Conservation (phyloP, 2,113 vertebrate species). For the Morphnarchus princeps region DNA sequence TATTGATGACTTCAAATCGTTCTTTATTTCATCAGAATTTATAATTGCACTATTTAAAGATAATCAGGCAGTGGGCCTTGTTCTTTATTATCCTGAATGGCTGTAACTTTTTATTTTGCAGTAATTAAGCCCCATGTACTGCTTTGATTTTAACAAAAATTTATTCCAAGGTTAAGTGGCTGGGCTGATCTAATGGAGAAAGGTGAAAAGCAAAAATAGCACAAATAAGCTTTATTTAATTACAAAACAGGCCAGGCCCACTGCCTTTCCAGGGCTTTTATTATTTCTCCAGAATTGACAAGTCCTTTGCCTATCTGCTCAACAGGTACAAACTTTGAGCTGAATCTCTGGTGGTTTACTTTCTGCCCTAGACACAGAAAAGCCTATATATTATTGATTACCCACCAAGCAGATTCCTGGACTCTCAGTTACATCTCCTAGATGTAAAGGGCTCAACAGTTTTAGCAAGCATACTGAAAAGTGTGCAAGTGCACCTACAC, state of each 20-base stretch:
- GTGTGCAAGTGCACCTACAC: fast-evolving
- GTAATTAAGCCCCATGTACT: background rate
- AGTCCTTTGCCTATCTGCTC: background rate
- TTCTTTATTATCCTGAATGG: background rate
- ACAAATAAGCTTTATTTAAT: background rate
- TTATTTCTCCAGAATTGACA: background rate
- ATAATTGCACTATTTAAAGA: background rate
- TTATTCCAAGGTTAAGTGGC: background rate
- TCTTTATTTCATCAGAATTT: background rate
- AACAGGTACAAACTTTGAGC: background rate
- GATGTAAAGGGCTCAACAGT: background rate
- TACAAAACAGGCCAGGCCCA: background rate
- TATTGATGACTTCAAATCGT: background rate
- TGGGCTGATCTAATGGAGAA: background rate
- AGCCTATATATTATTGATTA: background rate
- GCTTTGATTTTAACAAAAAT: background rate
- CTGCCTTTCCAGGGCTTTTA: background rate
- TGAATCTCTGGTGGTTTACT: background rate
- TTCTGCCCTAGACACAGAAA: background rate
- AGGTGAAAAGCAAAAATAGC: background rate
- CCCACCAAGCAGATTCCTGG: background rate
- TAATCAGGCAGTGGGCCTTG: background rate
- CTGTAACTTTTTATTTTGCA: background rate
- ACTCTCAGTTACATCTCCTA: background rate
- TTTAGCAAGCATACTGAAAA: background rate